Conservation (phyloP, 1,140 invertebrate genomes). For the Pteromalus puparum region DNA sequence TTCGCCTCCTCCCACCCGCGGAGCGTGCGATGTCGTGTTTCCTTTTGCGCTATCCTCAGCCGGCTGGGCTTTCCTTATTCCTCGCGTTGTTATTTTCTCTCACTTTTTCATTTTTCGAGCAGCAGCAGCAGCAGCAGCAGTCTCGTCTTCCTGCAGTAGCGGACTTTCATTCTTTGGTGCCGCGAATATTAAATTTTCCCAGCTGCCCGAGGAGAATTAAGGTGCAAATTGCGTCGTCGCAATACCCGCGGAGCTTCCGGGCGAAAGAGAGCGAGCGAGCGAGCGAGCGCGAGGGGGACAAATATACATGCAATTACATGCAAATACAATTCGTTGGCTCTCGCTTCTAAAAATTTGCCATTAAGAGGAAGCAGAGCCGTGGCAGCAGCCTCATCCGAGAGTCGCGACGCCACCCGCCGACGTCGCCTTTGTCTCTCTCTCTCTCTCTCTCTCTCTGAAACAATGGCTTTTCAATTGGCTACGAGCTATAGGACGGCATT, state of each 20-base stretch:
- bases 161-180: conserved; percentile 39
- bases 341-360: conserved; percentile 36
- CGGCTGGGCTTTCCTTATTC: neutral
- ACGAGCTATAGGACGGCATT: neutral
- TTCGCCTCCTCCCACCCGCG: too few species aligned
- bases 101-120: conserved; percentile 14
- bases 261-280: neutral
- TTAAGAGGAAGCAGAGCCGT: neutral
- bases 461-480: conserved; percentile 51
- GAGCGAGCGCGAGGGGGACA: neutral
- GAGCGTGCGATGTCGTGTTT: conserved; percentile 24
- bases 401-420: neutral
- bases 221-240: conserved; percentile 49
- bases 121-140: neutral
- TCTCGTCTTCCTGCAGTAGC: neutral
- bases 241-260: neutral
- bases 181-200: conserved; percentile 52
- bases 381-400: too few species aligned
- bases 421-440: neutral
- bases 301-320: conserved; percentile 53
- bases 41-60: neutral
- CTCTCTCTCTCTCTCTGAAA: neutral
- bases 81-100: conserved; percentile 11
- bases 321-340: conserved; percentile 47
- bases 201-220: conserved; percentile 49